These are phyloP conservation scores for Sciurus vulgaris DNA, from an alignment of 2,797 vertebrate genomes.

Conservation along the genomic window DNA sequence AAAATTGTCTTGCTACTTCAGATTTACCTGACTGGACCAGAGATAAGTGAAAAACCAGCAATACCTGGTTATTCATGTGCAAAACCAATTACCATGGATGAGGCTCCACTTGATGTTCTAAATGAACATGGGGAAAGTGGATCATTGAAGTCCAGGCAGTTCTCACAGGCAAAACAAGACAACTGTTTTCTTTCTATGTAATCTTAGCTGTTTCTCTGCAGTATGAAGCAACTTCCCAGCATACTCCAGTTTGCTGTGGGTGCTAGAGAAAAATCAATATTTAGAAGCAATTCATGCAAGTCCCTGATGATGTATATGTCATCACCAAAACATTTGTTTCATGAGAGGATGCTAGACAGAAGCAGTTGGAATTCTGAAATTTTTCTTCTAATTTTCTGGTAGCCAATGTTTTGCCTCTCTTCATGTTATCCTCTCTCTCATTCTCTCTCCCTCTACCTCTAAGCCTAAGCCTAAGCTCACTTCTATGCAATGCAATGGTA, in stretches of 20 bases:
- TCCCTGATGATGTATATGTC: not conserved
- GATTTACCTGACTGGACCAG: not conserved
- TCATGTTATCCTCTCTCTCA: not conserved
- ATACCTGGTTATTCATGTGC: not conserved
- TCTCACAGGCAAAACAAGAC: not conserved
- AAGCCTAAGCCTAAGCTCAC: not conserved
- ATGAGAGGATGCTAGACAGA: slow-evolving; percentile 14
- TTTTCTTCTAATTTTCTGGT: not conserved
- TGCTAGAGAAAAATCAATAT: not conserved
- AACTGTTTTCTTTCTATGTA: not conserved
- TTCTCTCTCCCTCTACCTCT: not conserved
- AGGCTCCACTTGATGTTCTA: not conserved
- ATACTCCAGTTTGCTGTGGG: not conserved
- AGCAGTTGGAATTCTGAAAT: not conserved
- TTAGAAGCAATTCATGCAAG: not conserved
- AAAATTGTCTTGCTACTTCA: not conserved
- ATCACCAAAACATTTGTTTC: not conserved
- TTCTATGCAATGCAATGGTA: not conserved
- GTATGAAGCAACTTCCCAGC: not conserved
- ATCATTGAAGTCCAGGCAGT: not conserved
- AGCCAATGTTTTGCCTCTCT: not conserved
- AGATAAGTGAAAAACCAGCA: not conserved
- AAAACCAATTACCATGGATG: not conserved
- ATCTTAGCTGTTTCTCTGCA: not conserved
- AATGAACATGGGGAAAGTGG: not conserved